Evolutionary conservation across 2,797 vertebrate species (phyloP).

Genomic region (Rhabdophis nuchalis): DNA sequence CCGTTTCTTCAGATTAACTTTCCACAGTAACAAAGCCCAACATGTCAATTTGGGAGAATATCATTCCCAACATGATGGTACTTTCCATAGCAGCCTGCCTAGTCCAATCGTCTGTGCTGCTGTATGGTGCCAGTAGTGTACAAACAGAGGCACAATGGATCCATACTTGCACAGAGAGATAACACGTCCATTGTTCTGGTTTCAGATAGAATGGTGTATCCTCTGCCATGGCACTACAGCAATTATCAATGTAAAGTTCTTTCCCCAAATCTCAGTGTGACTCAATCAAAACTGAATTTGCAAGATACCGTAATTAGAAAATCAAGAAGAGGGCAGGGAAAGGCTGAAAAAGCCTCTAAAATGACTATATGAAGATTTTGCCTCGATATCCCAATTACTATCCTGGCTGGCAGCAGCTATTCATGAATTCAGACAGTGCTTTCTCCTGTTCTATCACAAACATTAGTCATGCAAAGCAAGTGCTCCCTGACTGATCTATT

Average conservation of each 20-base stretch:
- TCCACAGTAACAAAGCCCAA: not conserved
- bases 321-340: not conserved
- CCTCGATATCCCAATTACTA: not conserved
- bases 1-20: not conserved
- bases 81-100: not conserved
- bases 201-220: not conserved
- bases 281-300: not conserved
- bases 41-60: not conserved
- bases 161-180: not conserved
- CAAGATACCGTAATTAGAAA: not conserved
- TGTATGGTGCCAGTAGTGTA: not conserved
- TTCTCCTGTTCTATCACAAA: not conserved
- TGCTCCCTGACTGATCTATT: not conserved
- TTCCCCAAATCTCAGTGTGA: not conserved
- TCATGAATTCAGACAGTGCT: not conserved
- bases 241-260: not conserved
- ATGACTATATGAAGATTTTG: not conserved
- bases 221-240: not conserved
- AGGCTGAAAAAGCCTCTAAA: not conserved
- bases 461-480: not conserved
- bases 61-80: not conserved
- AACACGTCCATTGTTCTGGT: not conserved
- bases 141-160: not conserved
- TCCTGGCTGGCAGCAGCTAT: not conserved
- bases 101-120: not conserved